phyloP scores from a whole-genome alignment of 2,797 vertebrate genomes.

The Ctenosaura bakeri region DNA sequence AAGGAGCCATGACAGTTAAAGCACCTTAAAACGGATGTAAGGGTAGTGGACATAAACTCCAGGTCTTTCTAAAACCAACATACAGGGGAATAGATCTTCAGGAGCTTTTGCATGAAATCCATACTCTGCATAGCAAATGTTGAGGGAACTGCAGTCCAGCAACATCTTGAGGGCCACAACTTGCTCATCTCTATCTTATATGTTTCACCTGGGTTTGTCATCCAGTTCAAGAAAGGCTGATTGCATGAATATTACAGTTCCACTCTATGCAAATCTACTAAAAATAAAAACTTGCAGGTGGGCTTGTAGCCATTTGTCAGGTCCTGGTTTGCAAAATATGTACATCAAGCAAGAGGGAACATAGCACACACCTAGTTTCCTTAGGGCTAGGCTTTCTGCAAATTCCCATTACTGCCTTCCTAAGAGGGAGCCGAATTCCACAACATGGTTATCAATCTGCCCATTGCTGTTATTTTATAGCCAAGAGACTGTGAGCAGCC shows the following conservation, averaged over 20 bases:
- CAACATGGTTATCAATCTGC: constrained; percentile 15
- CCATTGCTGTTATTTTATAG: constrained; percentile 6
- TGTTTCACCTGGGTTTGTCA: not conserved
- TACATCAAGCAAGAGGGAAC: not conserved
- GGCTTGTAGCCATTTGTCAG: not conserved
- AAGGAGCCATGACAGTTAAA: too few relatives aligned
- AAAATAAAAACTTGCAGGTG: not conserved
- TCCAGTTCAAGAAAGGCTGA: not conserved
- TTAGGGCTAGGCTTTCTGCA: not conserved
- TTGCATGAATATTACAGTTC: not conserved
- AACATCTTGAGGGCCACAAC: not conserved
- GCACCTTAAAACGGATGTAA: too few relatives aligned
- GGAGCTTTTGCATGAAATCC: not conserved
- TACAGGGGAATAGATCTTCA: too few relatives aligned
- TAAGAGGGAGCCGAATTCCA: not conserved
- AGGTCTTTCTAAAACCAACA: too few relatives aligned
- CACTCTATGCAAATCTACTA: too few relatives aligned
- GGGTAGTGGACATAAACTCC: too few relatives aligned
- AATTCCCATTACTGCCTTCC: not conserved
- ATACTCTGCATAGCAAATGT: not conserved
- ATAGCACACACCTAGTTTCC: not conserved
- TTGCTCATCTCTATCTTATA: not conserved
- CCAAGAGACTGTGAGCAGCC: not conserved
- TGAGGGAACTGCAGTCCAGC: not conserved
- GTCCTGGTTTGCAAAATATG: not conserved